A percentile compares a stretch with the other conserved stretches of the same genome.
Evolutionary conservation across 2,888 invertebrate genomes (phyloP).

Genomic region (Caenorhabditis japonica): DNA sequence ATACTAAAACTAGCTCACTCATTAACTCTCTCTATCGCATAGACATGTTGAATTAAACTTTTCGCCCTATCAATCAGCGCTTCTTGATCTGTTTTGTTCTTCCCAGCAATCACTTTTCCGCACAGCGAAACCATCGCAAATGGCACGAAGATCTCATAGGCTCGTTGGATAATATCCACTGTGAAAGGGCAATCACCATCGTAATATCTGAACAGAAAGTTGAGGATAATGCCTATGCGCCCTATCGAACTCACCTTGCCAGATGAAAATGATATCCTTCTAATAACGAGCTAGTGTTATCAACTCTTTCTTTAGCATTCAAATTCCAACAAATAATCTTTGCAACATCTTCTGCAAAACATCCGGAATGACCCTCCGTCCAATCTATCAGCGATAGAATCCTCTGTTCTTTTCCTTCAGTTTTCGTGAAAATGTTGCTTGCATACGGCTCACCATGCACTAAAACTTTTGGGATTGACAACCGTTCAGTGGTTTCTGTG

Average conservation of each 20-base stretch:
- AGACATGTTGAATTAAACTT: conserved; percentile 58
- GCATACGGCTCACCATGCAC: conserved; percentile 72
- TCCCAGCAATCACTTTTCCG: conserved; percentile 59
- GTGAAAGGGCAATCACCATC: conserved; percentile 55
- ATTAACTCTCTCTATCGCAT: conserved; percentile 53
- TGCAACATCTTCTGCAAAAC: conserved; percentile 75
- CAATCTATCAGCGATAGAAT: conserved; percentile 69
- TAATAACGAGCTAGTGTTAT: conserved; percentile 55
- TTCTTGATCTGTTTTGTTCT: conserved; percentile 57
- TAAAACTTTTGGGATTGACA: conserved; percentile 63
- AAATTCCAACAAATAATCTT: conserved; percentile 75
- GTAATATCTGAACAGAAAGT: conserved; percentile 43
- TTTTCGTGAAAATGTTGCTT: conserved; percentile 64
- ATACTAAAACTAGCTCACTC: too few relatives aligned
- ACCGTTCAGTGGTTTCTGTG: conserved; percentile 58
- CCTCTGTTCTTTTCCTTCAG: conserved; percentile 57
- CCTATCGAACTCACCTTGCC: conserved; percentile 36
- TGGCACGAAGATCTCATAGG: conserved; percentile 59
- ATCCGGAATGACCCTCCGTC: conserved; percentile 74
- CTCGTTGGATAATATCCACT: conserved; percentile 54
- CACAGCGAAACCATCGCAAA: conserved; percentile 63
- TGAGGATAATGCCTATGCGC: too few relatives aligned
- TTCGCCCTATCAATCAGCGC: conserved; percentile 61
- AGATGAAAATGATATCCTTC: conserved; percentile 61
- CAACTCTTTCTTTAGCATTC: conserved; percentile 53